Evolutionary conservation across 2,888 invertebrate genomes (phyloP).

Genomic region (Hemistola chrysoprasaria): DNA sequence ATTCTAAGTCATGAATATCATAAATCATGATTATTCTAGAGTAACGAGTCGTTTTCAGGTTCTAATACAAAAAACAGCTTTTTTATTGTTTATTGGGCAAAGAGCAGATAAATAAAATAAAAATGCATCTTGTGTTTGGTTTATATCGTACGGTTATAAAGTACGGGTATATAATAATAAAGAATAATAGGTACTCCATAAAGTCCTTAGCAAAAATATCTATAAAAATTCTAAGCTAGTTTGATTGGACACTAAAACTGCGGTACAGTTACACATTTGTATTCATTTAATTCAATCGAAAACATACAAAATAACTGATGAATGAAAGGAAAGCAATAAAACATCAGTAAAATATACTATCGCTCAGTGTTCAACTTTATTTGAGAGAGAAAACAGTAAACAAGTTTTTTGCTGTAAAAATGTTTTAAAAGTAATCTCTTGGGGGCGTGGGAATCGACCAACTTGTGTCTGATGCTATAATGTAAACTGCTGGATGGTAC

Average conservation of each 20-base stretch:
- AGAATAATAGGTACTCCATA: no score
- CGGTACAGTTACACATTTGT: conserved; percentile 1
- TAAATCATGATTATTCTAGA: no score
- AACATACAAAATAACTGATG: conserved; percentile 7
- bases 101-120: no score
- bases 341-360: conserved; percentile 16
- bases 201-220: no score
- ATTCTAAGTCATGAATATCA: not conserved
- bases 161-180: no score
- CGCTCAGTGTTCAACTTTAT: conserved; percentile 11
- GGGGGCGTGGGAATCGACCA: conserved; percentile 17
- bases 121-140: no score
- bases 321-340: conserved; percentile 9
- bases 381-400: conserved; percentile 15
- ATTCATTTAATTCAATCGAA: conserved; percentile 4
- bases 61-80: no score
- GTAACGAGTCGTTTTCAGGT: no score
- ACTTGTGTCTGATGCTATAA: conserved; percentile 8
- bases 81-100: no score
- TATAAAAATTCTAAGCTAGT: no score
- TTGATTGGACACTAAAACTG: not conserved
- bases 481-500: not conserved
- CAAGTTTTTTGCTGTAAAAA: conserved; percentile 15
- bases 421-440: conserved; percentile 12
- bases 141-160: no score